Percentiles rank a stretch among this genome's conserved stretches.
Conservation (phyloP, 2,888 invertebrate genomes). For the Lagria hirta region DNA sequence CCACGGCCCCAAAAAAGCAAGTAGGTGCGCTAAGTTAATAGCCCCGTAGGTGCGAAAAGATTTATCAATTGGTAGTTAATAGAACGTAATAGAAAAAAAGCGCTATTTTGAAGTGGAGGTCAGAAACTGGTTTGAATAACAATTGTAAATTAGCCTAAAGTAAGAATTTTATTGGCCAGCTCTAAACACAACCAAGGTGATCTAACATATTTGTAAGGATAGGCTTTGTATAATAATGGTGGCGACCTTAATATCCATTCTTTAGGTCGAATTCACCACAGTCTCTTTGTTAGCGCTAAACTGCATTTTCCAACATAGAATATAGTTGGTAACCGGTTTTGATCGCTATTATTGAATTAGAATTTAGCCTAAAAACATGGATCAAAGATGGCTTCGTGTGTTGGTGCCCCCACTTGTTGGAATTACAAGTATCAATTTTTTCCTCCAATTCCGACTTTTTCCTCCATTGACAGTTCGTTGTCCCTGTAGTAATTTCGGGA, state of each 20-base stretch:
- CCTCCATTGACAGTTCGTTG: too few species aligned
- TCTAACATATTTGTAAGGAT: conserved; percentile 46
- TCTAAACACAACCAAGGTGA: conserved; percentile 42
- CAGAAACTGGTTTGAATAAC: conserved; percentile 2
- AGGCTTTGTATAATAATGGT: conserved; percentile 27
- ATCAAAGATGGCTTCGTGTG: conserved; percentile 42
- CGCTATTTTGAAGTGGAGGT: too few species aligned
- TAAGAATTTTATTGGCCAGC: conserved; percentile 43
- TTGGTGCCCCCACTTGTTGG: too few species aligned
- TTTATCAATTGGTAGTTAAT: too few species aligned
- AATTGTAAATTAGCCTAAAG: conserved; percentile 33
- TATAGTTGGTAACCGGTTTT: conserved; percentile 52
- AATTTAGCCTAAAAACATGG: conserved; percentile 52
- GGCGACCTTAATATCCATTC: conserved; percentile 50
- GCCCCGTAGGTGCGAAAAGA: too few species aligned
- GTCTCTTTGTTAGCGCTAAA: conserved; percentile 50
- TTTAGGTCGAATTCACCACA: conserved; percentile 48
- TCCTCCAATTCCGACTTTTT: too few species aligned
- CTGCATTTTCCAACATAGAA: too few species aligned
- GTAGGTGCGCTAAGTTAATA: too few species aligned
- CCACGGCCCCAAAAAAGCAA: too few species aligned
- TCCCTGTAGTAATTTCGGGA: too few species aligned
- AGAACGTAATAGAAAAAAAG: too few species aligned
- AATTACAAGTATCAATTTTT: too few species aligned
- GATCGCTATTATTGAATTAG: conserved; percentile 53